Evolutionary conservation across 2,888 invertebrate genomes (phyloP).

Genomic region (Schrankia costaestrigalis): DNA sequence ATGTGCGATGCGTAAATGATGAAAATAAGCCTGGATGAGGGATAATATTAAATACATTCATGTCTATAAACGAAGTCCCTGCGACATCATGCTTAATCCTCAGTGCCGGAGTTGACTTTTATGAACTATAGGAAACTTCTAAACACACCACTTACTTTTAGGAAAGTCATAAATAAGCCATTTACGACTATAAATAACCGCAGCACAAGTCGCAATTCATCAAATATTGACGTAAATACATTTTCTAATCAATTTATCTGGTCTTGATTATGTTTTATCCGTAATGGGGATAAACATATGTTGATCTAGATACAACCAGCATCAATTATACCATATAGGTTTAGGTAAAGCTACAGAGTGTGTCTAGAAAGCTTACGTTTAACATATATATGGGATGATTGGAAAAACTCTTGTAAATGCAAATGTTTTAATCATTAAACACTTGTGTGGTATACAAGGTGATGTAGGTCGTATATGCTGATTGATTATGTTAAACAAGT

Average conservation of each 20-base stretch:
- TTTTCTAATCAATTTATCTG: conserved; percentile 1
- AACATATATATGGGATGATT: conserved; percentile 4
- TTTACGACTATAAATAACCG: too few relatives aligned
- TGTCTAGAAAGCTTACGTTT: conserved; percentile 10
- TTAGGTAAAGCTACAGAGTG: conserved; percentile 13
- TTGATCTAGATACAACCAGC: conserved; percentile 12
- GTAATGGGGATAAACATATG: conserved; percentile 21
- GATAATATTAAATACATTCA: not conserved
- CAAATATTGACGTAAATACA: not conserved
- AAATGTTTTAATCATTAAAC: conserved; percentile 28
- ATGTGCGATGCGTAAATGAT: too few relatives aligned
- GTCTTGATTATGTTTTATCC: conserved; percentile 28
- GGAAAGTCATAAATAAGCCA: too few relatives aligned
- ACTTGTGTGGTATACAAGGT: conserved; percentile 13
- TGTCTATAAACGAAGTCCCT: too few relatives aligned
- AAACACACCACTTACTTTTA: too few relatives aligned
- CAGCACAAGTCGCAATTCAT: too few relatives aligned
- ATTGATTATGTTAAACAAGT: too few relatives aligned
- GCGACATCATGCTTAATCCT: too few relatives aligned
- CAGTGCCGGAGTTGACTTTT: too few relatives aligned
- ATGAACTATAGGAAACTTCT: too few relatives aligned
- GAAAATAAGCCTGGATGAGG: not conserved
- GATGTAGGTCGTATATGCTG: too few relatives aligned
- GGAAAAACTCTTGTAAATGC: conserved; percentile 17
- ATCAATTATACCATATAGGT: conserved; percentile 25